Evolutionary conservation across 1,140 invertebrate species (phyloP).

Genomic region (Apis mellifera): Amel_HAv3.1 CM009943.2:3825001-3825500

Average conservation of each 20-base stretch:
- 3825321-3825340: constrained; percentile 62
- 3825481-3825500: constrained; percentile 67
- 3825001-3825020: neutral
- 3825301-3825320: constrained; percentile 56
- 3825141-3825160: constrained; percentile 86
- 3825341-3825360: constrained; percentile 24
- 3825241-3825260: constrained; percentile 76
- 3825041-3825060: constrained; percentile 19
- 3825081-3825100: neutral
- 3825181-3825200: constrained; percentile 85
- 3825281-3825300: constrained; percentile 37
- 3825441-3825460: constrained; percentile 41
- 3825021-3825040: neutral
- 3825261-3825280: constrained; percentile 78
- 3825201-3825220: constrained; percentile 76
- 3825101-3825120: neutral
- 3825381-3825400: constrained; percentile 33
- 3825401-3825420: constrained; percentile 35
- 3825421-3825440: constrained; percentile 24
- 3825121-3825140: constrained; percentile 79
- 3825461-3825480: constrained; percentile 46
- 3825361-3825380: constrained; percentile 32
- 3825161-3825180: constrained; percentile 88
- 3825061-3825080: neutral
- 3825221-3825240: constrained; percentile 69